Percentiles rank a stretch among this genome's conserved stretches.
phyloP scores from a whole-genome alignment of 2,888 invertebrate genomes.

The Eupithecia insigniata region DNA sequence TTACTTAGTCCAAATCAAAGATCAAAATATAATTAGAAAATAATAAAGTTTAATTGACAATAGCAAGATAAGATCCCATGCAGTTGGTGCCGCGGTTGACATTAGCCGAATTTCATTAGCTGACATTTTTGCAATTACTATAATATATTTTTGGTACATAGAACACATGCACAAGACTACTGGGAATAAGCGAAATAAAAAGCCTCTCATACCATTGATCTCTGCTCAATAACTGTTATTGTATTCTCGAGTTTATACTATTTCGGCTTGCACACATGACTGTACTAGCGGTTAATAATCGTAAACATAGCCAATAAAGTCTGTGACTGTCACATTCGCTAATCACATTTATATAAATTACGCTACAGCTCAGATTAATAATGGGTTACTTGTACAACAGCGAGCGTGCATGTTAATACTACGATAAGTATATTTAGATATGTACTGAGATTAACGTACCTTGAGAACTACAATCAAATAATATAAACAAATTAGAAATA shows the following conservation, averaged over 20 bases:
- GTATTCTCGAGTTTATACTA: not conserved
- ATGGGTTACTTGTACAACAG: constrained; percentile 39
- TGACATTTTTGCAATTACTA: no score
- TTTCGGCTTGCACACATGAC: constrained; percentile 23
- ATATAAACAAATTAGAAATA: no score
- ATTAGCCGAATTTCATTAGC: no score
- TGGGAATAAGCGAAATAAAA: no score
- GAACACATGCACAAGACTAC: no score
- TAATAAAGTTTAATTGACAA: not conserved
- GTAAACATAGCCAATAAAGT: constrained; percentile 61
- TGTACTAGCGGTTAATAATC: constrained; percentile 53
- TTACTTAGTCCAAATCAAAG: no score
- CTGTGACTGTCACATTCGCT: constrained; percentile 55
- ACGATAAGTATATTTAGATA: constrained; percentile 35
- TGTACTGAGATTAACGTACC: constrained; percentile 24
- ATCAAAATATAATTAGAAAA: not conserved
- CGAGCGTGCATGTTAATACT: constrained; percentile 39
- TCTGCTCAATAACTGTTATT: not conserved
- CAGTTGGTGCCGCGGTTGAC: no score
- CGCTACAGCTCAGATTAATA: constrained; percentile 42
- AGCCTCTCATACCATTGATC: not conserved
- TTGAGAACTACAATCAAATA: no score
- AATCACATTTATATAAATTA: constrained; percentile 56
- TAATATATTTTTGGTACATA: no score
- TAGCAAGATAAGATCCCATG: not conserved